phyloP scores from a whole-genome alignment of 2,888 invertebrate genomes.

The Leptogaster cylindrica region DNA sequence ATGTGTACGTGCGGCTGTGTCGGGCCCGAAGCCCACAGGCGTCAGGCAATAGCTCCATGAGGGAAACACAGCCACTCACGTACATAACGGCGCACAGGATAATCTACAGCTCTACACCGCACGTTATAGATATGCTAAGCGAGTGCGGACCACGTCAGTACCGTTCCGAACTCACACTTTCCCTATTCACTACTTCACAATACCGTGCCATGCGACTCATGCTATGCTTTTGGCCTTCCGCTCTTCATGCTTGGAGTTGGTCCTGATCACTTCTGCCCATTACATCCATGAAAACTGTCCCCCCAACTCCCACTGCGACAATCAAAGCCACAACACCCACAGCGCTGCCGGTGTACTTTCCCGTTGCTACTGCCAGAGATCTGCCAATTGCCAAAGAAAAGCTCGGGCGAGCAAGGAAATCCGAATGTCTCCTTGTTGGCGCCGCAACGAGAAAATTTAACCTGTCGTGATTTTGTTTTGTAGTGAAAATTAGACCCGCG shows the following conservation, averaged over 20 bases:
- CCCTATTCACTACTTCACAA: constrained; percentile 40
- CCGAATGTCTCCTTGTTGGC: constrained; percentile 44
- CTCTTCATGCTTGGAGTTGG: constrained; percentile 49
- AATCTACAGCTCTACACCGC: neutral
- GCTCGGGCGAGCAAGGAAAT: constrained; percentile 39
- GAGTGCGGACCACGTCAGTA: constrained; percentile 31
- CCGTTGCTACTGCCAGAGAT: constrained; percentile 39
- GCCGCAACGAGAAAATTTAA: constrained; percentile 43
- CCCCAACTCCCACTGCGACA: constrained; percentile 46
- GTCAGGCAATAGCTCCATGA: constrained; percentile 36
- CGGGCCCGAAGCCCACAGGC: constrained; percentile 35
- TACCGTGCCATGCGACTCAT: constrained; percentile 50
- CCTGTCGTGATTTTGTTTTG: constrained; percentile 39
- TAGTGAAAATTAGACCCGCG: constrained; percentile 30
- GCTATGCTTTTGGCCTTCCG: constrained; percentile 51
- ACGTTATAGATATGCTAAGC: constrained; percentile 14
- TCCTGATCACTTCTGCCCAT: constrained; percentile 51
- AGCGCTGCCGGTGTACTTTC: constrained; percentile 39
- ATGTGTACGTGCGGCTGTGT: constrained; percentile 18
- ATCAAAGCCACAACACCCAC: constrained; percentile 51
- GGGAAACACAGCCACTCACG: constrained; percentile 23
- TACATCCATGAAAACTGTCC: constrained; percentile 46
- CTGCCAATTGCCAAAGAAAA: constrained; percentile 44
- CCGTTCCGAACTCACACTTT: constrained; percentile 37
- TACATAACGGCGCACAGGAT: constrained; percentile 15